These are phyloP conservation scores for Ischnus inquisitorius DNA, from an alignment of 2,888 invertebrate genomes.

Conservation along the genomic window DNA sequence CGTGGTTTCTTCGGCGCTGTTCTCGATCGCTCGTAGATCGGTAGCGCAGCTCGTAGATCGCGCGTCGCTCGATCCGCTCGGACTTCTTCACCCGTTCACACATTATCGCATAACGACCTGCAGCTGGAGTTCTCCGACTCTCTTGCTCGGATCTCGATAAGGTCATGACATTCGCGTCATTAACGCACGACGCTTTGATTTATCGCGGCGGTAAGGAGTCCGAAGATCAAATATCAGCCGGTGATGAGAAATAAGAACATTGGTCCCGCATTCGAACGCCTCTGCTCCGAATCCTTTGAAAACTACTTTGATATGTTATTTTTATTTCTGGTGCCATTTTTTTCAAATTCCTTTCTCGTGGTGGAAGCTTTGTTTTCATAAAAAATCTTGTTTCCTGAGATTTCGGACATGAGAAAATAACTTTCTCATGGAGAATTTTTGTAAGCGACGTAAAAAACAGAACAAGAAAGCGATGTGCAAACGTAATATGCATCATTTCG, in stretches of 20 bases:
- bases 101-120: conserved; percentile 27
- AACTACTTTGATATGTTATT: neutral
- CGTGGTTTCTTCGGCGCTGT: neutral
- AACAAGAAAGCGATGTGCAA: too few species aligned
- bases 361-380: too few species aligned
- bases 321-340: neutral
- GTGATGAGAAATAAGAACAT: conserved; percentile 41
- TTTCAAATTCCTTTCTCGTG: too few species aligned
- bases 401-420: too few species aligned
- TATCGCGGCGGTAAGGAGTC: conserved; percentile 54
- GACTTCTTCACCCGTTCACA: conserved; percentile 8
- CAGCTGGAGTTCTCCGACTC: conserved; percentile 23
- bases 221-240: conserved; percentile 57
- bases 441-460: too few species aligned
- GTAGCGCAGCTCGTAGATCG: neutral
- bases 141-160: conserved; percentile 57
- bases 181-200: conserved; percentile 68
- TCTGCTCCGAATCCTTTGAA: conserved; percentile 2
- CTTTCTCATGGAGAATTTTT: too few species aligned
- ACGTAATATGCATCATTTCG: too few species aligned
- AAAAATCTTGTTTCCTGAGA: too few species aligned
- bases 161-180: conserved; percentile 70
- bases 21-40: conserved; percentile 12
- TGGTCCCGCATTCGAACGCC: conserved; percentile 18
- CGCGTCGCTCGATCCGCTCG: neutral